These are phyloP conservation scores for Dendrocopos noguchii DNA, from an alignment of 2,113 vertebrate genomes.

Conservation along the genomic window DNA sequence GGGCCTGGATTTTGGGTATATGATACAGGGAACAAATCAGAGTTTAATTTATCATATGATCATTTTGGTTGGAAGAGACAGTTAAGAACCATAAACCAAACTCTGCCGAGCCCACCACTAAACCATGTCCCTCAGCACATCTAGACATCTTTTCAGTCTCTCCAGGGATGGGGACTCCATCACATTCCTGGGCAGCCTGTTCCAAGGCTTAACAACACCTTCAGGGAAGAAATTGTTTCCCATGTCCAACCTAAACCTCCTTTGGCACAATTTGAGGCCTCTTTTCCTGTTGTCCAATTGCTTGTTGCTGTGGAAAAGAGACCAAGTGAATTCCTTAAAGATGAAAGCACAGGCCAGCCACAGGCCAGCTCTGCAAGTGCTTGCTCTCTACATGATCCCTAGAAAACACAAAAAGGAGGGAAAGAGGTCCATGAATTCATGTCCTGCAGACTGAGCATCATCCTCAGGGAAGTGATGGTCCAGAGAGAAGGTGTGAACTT, in stretches of 20 bases:
- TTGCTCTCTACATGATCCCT: background rate
- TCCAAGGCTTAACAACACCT: no score
- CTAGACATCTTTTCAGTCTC: no score
- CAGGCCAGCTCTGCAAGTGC: background rate
- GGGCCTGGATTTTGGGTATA: background rate
- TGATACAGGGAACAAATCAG: background rate
- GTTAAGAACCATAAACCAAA: no score
- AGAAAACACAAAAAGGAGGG: background rate
- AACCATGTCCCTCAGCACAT: no score
- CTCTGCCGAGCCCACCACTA: no score
- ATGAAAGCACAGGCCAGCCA: background rate
- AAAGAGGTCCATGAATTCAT: background rate
- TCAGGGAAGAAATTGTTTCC: no score
- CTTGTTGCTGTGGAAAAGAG: background rate
- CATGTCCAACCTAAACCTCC: no score
- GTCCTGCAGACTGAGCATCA: background rate
- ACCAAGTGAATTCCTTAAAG: background rate
- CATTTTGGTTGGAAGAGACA: background rate
- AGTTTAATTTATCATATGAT: background rate
- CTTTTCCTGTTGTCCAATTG: background rate
- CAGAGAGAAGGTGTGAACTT: background rate
- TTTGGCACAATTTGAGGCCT: background rate
- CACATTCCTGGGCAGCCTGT: no score
- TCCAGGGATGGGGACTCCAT: no score
- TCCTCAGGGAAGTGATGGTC: background rate